Evolutionary conservation across 2,888 invertebrate species (phyloP).

Genomic region (Mimumesa dahlbomi): DNA sequence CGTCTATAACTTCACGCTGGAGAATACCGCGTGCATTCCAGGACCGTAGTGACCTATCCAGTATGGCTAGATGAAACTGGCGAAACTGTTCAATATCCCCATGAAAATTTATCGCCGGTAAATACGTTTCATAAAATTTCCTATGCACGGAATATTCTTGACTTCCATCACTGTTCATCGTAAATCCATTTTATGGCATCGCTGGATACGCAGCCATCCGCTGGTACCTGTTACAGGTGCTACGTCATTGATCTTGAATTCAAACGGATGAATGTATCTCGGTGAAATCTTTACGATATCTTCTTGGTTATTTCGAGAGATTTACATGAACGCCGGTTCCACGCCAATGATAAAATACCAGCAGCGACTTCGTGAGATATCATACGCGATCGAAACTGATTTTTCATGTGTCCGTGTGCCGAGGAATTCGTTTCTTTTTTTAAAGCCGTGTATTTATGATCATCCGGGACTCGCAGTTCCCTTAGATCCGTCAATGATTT

Average conservation of each 20-base stretch:
- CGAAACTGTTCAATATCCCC: not conserved
- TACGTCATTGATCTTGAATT: slow-evolving; percentile 24
- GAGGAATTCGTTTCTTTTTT: not conserved
- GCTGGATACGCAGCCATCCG: slow-evolving; percentile 7
- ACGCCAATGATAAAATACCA: slow-evolving; percentile 19
- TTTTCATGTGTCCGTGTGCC: not conserved
- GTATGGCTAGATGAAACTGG: not conserved
- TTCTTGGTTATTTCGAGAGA: slow-evolving; percentile 6
- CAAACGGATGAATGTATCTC: slow-evolving; percentile 17
- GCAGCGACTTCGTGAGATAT: too few species aligned
- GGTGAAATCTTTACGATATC: slow-evolving; percentile 9
- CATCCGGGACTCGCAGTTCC: not conserved
- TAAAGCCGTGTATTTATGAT: not conserved
- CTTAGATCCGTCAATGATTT: too few species aligned
- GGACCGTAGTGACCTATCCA: slow-evolving; percentile 8
- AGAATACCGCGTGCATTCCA: slow-evolving; percentile 2
- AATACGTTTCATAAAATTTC: slow-evolving; percentile 24
- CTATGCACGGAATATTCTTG: slow-evolving; percentile 27
- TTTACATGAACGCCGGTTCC: slow-evolving; percentile 8
- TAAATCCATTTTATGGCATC: slow-evolving; percentile 43
- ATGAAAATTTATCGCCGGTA: slow-evolving; percentile 30
- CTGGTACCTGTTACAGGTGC: slow-evolving; percentile 3
- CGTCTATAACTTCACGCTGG: not conserved
- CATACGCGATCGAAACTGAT: not conserved
- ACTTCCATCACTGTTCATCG: slow-evolving; percentile 13